Conservation (phyloP, 2,797 vertebrate genomes). For the Myioborus miniatus region DNA sequence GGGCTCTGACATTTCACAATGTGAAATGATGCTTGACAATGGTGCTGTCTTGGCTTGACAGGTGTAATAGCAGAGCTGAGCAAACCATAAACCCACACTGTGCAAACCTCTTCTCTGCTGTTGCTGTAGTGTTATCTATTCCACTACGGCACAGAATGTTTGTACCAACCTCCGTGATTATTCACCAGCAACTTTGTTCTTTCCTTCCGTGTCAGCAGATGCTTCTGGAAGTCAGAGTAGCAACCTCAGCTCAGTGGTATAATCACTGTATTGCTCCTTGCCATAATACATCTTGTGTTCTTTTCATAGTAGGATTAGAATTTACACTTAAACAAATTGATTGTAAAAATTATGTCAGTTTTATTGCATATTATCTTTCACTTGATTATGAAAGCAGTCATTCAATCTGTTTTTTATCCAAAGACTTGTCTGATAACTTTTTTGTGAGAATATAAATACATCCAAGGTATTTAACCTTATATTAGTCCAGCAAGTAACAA, state of each 20-base stretch:
- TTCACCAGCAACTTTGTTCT: neutral
- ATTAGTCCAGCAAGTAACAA: neutral
- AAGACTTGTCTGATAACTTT: neutral
- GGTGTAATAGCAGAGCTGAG: neutral
- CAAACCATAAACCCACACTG: neutral
- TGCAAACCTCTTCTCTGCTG: neutral
- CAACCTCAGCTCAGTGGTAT: neutral
- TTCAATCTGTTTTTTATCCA: neutral
- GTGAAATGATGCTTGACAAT: neutral
- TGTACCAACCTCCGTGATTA: neutral
- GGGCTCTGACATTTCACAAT: neutral
- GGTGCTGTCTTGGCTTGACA: neutral
- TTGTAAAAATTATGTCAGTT: neutral
- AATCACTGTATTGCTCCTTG: neutral
- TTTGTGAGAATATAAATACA: neutral
- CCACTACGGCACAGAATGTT: neutral
- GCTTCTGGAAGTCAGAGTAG: neutral
- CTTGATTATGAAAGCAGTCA: neutral
- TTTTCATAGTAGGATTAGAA: neutral
- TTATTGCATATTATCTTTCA: neutral
- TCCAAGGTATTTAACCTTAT: neutral
- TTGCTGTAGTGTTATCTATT: neutral
- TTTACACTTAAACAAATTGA: neutral
- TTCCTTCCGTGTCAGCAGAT: neutral
- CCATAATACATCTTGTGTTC: neutral